Percentiles rank a stretch among this genome's conserved stretches.
These are phyloP conservation scores for Zosterops japonicus DNA, from an alignment of 2,113 vertebrate species.

Conservation along the genomic window DNA sequence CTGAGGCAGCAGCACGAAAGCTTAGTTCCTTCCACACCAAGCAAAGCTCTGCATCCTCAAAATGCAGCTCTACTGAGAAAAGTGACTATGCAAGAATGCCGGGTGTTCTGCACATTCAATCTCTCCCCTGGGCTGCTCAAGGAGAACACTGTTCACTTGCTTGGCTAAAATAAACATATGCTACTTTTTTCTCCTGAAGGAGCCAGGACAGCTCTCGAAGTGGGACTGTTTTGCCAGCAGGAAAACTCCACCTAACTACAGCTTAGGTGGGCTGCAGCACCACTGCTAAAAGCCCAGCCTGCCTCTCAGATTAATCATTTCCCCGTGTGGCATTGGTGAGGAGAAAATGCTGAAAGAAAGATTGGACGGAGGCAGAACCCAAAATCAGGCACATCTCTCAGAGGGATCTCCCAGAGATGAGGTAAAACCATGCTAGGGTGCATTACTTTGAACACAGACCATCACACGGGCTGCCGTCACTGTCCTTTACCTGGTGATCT, in stretches of 20 bases:
- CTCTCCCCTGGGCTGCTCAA: background rate
- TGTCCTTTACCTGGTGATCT: accelerated
- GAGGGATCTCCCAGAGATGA: background rate
- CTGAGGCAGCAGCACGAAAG: conserved; percentile 51
- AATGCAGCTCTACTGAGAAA: background rate
- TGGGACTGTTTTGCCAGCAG: background rate
- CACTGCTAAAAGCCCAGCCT: background rate
- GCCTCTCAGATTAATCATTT: background rate
- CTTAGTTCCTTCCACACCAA: conserved; percentile 13
- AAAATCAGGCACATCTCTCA: accelerated
- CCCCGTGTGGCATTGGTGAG: background rate
- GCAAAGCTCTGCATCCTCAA: conserved; percentile 3
- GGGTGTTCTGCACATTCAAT: background rate
- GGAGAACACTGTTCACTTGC: background rate
- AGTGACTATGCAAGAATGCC: conserved; percentile 32
- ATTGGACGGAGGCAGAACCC: accelerated
- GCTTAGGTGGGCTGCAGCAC: background rate
- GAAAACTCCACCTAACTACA: background rate
- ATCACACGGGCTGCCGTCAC: background rate
- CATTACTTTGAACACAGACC: background rate
- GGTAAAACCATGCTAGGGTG: background rate
- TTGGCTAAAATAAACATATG: background rate
- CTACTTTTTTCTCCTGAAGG: background rate
- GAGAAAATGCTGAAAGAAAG: background rate
- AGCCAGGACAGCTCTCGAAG: background rate